Evolutionary conservation across 1,140 invertebrate species (phyloP).

Genomic region (Bombus fervidus): DNA sequence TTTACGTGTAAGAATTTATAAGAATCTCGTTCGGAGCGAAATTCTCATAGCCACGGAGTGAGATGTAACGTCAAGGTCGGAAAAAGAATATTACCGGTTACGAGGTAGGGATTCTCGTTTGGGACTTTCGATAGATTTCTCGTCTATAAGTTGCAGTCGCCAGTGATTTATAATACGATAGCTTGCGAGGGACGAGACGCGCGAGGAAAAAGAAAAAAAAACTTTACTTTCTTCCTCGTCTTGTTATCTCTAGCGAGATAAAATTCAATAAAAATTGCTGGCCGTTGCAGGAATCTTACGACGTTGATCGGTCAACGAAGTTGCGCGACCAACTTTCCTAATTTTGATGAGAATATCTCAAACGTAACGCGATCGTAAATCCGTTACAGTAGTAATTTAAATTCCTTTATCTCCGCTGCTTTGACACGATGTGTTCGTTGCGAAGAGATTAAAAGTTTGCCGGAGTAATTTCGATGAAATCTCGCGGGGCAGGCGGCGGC

Average conservation of each 20-base stretch:
- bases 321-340: not conserved
- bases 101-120: not conserved
- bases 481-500: not conserved
- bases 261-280: not conserved
- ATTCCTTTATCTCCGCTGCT: not conserved
- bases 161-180: conserved; percentile 1
- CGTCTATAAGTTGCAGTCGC: conserved; percentile 1
- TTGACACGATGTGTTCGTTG: not conserved
- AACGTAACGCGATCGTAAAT: not conserved
- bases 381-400: not conserved
- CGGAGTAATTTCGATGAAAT: conserved; percentile 16
- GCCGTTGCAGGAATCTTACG: too few relatives aligned
- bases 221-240: not conserved
- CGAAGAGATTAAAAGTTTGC: conserved; percentile 29
- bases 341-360: not conserved
- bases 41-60: not conserved
- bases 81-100: conserved; percentile 30
- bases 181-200: not conserved
- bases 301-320: not conserved
- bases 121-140: conserved; percentile 18
- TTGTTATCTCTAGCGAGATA: not conserved
- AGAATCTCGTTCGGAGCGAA: not conserved
- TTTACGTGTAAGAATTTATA: conserved; percentile 12
- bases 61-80: not conserved
- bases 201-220: not conserved